These are phyloP conservation scores for Hermaeophaga mercurialis DNA, from an alignment of 2,888 invertebrate species.

Conservation along the genomic window DNA sequence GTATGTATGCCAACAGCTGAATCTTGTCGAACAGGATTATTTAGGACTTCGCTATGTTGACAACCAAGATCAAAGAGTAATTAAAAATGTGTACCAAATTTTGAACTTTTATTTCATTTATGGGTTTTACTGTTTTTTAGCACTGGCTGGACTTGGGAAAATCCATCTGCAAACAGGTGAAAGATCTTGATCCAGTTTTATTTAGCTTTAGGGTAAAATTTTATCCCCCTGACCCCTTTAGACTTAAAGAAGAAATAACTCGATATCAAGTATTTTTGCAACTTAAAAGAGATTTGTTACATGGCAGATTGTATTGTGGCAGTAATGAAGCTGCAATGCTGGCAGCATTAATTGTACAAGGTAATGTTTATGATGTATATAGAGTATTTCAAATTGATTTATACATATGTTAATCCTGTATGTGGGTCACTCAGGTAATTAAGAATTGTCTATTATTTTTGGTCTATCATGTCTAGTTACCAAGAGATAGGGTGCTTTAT, in stretches of 20 bases:
- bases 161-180: slow-evolving; percentile 88
- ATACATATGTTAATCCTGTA: too few relatives aligned
- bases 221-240: slow-evolving; percentile 93
- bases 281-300: slow-evolving; percentile 90
- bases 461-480: too few relatives aligned
- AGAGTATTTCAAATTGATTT: too few relatives aligned
- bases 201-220: slow-evolving; percentile 98
- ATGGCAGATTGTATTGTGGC: slow-evolving; percentile 92
- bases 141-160: slow-evolving; percentile 94
- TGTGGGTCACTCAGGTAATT: too few relatives aligned
- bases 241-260: slow-evolving; percentile 91
- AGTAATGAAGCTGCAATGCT: slow-evolving; percentile 87
- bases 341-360: slow-evolving; percentile 91
- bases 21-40: slow-evolving; percentile 91
- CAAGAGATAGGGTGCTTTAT: too few relatives aligned
- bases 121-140: slow-evolving; percentile 63
- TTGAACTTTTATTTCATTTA: neutral
- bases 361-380: too few relatives aligned
- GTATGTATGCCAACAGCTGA: slow-evolving; percentile 87
- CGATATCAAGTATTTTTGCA: slow-evolving; percentile 94
- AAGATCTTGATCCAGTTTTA: slow-evolving; percentile 89
- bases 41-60: slow-evolving; percentile 94
- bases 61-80: slow-evolving; percentile 83
- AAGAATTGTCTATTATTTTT: too few relatives aligned
- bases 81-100: neutral